A percentile compares a stretch with the other conserved stretches of the same genome.
These are phyloP conservation scores for Acronicta alni DNA, from an alignment of 2,888 invertebrate species.

Conservation along the genomic window DNA sequence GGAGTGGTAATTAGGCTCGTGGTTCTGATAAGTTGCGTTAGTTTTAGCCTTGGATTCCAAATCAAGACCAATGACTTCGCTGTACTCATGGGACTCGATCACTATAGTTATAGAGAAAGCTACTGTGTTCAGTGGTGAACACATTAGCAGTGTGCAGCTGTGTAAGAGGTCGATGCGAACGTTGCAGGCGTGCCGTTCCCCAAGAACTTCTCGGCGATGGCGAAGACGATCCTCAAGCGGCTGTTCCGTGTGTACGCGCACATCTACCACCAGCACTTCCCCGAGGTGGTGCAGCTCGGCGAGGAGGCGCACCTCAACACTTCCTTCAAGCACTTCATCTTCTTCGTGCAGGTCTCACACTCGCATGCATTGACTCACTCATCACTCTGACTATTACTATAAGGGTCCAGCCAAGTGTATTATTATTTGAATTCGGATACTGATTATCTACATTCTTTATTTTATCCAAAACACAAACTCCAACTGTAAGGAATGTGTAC, in stretches of 20 bases:
- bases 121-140: not conserved
- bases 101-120: too few relatives aligned
- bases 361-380: not conserved
- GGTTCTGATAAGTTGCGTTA: too few relatives aligned
- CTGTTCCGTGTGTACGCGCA: slow-evolving; percentile 99
- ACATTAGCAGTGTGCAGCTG: not conserved
- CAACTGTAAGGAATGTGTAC: too few relatives aligned
- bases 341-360: slow-evolving; percentile 95
- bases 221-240: slow-evolving; percentile 99
- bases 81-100: too few relatives aligned
- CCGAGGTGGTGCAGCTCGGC: slow-evolving; percentile 98
- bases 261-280: slow-evolving; percentile 99
- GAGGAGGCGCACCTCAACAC: slow-evolving; percentile 99
- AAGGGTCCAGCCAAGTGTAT: not conserved
- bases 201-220: slow-evolving; percentile 98
- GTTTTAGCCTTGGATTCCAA: too few relatives aligned
- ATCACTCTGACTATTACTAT: too few relatives aligned
- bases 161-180: not conserved
- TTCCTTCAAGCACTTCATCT: slow-evolving; percentile 99
- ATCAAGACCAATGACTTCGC: too few relatives aligned
- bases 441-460: too few relatives aligned
- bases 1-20: too few relatives aligned
- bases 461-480: too few relatives aligned
- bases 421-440: too few relatives aligned
- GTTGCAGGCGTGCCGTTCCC: slow-evolving; percentile 97